Conservation (phyloP, 1,140 invertebrate genomes). For the Drosophila sechellia region DNA sequence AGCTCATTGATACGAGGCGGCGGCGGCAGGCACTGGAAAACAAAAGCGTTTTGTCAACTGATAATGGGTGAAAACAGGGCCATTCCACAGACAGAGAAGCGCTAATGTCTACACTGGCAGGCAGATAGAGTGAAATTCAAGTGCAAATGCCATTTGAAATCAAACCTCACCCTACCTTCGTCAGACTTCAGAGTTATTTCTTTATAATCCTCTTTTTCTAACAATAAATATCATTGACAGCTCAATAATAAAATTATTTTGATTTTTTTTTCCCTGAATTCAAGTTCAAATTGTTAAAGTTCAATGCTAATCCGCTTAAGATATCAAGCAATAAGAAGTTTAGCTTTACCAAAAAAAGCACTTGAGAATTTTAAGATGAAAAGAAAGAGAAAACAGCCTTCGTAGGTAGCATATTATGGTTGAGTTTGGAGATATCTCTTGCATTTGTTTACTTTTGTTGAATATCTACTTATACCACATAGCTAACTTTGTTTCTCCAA, state of each 20-base stretch:
- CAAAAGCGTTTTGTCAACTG: conserved; percentile 74
- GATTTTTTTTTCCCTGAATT: not conserved
- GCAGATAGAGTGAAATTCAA: not conserved
- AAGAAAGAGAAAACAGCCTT: not conserved
- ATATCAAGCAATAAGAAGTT: not conserved
- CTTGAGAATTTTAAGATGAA: not conserved
- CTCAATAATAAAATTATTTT: not conserved
- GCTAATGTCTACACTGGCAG: conserved; percentile 21
- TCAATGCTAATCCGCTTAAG: conserved; percentile 3
- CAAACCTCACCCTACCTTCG: not conserved
- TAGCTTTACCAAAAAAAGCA: not conserved
- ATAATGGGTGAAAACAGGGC: conserved; percentile 62
- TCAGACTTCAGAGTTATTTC: not conserved
- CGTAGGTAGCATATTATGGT: not conserved
- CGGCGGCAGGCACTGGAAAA: conserved; percentile 44
- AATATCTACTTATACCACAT: not conserved
- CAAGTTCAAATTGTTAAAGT: not conserved
- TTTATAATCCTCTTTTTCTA: not conserved
- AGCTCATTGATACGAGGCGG: conserved; percentile 33
- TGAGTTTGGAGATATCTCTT: not conserved
- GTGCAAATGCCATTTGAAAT: not conserved
- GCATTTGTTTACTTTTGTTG: not conserved
- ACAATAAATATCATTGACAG: not conserved
- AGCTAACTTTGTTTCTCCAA: conserved; percentile 9
- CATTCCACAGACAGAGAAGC: conserved; percentile 39